Conservation (phyloP, 2,797 vertebrate species). For the Protosalanx chinensis region DNA sequence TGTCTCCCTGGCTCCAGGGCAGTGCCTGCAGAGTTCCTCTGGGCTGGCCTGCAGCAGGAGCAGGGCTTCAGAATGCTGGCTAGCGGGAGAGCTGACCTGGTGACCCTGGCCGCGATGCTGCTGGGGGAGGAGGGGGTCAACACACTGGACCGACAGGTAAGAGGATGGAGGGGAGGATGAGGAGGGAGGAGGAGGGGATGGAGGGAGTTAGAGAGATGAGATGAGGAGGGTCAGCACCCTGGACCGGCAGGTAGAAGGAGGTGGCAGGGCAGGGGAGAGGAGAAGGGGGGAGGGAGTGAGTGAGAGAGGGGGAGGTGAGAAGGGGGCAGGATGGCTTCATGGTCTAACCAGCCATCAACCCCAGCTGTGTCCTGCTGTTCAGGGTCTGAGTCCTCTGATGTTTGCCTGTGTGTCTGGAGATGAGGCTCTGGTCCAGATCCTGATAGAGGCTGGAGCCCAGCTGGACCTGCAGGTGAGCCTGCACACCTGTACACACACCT, state of each 20-base stretch:
- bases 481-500: background rate
- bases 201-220: background rate
- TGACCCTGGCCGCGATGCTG: constrained; percentile 79
- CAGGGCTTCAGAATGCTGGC: constrained; percentile 93
- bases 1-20: constrained; percentile 85
- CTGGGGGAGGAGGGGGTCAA: constrained; percentile 83
- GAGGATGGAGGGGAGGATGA: background rate
- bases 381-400: constrained; percentile 91
- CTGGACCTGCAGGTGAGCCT: constrained; percentile 80
- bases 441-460: constrained; percentile 83
- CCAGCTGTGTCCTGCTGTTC: background rate
- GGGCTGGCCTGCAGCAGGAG: constrained; percentile 83
- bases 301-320: too few species aligned
- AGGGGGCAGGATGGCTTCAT: background rate
- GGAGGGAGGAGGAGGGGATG: background rate
- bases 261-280: too few species aligned
- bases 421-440: constrained; percentile 89
- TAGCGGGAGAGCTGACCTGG: constrained; percentile 86
- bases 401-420: constrained; percentile 86
- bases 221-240: background rate
- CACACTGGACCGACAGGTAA: constrained; percentile 70
- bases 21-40: constrained; percentile 81
- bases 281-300: background rate
- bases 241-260: too few species aligned
- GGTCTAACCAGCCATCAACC: too few species aligned